phyloP scores from a whole-genome alignment of 2,888 invertebrate genomes.

The Sarcophaga variegata region DNA sequence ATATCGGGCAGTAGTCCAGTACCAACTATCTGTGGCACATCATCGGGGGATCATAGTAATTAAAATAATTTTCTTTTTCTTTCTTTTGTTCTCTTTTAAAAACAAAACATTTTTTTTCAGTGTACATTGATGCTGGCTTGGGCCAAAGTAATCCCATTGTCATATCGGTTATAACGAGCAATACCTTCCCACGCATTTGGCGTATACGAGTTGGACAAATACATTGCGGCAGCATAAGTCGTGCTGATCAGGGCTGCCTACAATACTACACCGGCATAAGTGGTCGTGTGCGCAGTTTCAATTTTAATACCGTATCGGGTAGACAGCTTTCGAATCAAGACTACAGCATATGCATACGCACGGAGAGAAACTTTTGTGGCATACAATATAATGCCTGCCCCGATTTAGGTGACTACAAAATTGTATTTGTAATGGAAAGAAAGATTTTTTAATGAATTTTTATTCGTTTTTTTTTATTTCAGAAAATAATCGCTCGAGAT shows the following conservation, averaged over 20 bases:
- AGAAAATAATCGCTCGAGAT: constrained; percentile 88
- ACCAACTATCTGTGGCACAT: constrained; percentile 91
- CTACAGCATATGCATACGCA: constrained; percentile 92
- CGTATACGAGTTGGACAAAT: constrained; percentile 91
- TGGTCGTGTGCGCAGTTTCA: constrained; percentile 91
- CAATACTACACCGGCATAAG: constrained; percentile 85
- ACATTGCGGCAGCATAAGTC: constrained; percentile 88
- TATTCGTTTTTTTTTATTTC: constrained; percentile 71
- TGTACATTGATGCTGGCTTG: constrained; percentile 91
- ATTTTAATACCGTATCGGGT: constrained; percentile 89
- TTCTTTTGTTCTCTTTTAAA: too few species aligned
- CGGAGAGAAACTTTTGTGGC: constrained; percentile 93
- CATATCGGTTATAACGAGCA: constrained; percentile 91
- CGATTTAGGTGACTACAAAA: constrained; percentile 83
- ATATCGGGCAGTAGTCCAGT: constrained; percentile 91
- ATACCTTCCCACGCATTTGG: constrained; percentile 89
- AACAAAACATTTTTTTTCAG: constrained; percentile 81
- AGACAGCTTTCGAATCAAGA: constrained; percentile 93
- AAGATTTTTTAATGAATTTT: neutral
- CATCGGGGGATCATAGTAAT: constrained; percentile 91
- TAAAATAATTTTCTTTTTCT: neutral
- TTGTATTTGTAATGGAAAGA: constrained; percentile 27
- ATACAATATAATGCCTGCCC: constrained; percentile 91
- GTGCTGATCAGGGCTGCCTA: constrained; percentile 82
- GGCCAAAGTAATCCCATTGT: constrained; percentile 88